phyloP scores from a whole-genome alignment of 2,113 vertebrate species.

The Epinephelus fuscoguttatus region DNA sequence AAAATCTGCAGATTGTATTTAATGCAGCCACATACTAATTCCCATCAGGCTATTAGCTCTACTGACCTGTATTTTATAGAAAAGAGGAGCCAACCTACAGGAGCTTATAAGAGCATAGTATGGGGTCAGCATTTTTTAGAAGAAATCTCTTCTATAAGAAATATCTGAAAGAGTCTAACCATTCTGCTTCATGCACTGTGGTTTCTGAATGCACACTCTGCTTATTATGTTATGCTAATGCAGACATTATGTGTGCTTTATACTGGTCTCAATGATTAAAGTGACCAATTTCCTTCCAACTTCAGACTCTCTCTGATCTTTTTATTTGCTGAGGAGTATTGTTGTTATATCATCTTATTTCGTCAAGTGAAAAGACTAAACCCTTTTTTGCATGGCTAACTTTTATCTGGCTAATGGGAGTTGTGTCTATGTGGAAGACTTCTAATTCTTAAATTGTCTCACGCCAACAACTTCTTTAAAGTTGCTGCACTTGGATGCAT shows the following conservation, averaged over 20 bases:
- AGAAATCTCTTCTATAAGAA: slow-evolving; percentile 46
- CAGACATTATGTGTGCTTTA: slow-evolving; percentile 74
- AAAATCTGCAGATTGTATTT: background rate
- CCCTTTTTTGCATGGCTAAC: slow-evolving; percentile 86
- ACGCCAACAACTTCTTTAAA: slow-evolving; percentile 99
- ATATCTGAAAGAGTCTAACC: slow-evolving; percentile 62
- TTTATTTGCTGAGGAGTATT: slow-evolving; percentile 80
- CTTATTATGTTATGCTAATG: slow-evolving; percentile 79
- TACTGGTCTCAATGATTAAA: slow-evolving; percentile 74
- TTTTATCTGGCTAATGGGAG: slow-evolving; percentile 97
- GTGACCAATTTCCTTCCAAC: slow-evolving; percentile 69
- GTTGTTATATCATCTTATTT: slow-evolving; percentile 84
- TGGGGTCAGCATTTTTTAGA: slow-evolving; percentile 62
- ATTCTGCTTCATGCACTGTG: slow-evolving; percentile 74
- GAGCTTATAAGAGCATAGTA: slow-evolving; percentile 7
- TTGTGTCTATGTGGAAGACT: slow-evolving; percentile 99
- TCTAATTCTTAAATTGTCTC: slow-evolving; percentile 99
- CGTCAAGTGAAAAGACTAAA: slow-evolving; percentile 83
- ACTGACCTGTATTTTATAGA: slow-evolving; percentile 25
- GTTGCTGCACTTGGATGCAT: slow-evolving; percentile 99
- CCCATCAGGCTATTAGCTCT: background rate
- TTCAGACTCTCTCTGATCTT: slow-evolving; percentile 63
- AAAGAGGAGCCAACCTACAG: slow-evolving; percentile 16
- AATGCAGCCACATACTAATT: slow-evolving; percentile 16
- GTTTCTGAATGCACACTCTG: slow-evolving; percentile 63